These are phyloP conservation scores for Acanthis flammea DNA, from an alignment of 2,797 vertebrate genomes.

Conservation along the genomic window DNA sequence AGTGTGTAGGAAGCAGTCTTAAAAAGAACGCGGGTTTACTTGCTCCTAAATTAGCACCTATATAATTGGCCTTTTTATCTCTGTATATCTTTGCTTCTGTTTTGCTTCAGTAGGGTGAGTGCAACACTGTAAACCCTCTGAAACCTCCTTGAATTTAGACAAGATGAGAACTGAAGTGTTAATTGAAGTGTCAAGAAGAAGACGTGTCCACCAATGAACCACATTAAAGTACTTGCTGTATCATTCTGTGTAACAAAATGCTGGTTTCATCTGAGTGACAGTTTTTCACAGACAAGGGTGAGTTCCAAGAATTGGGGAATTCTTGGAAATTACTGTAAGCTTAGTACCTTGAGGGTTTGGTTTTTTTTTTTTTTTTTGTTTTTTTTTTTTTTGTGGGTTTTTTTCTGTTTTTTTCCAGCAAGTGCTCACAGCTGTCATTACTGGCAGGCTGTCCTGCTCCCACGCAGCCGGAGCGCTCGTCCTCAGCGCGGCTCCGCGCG, in stretches of 20 bases:
- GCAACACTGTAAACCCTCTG: background rate
- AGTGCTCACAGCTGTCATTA: fast-evolving
- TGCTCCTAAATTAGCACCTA: background rate
- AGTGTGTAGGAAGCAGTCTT: background rate
- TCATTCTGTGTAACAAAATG: background rate
- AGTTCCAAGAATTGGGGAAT: background rate
- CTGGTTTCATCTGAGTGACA: background rate
- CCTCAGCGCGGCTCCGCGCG: fast-evolving
- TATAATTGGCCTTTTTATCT: background rate
- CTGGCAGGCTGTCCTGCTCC: fast-evolving
- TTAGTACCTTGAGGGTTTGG: background rate
- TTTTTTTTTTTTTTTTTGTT: background rate
- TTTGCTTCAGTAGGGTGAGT: background rate
- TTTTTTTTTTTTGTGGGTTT: background rate
- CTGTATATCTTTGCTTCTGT: background rate
- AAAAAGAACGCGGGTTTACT: background rate
- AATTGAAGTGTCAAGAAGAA: background rate
- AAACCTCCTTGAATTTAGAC: background rate
- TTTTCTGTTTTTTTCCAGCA: no score
- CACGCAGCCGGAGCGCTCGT: background rate
- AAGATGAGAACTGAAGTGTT: background rate
- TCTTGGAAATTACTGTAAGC: background rate
- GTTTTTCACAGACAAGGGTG: background rate
- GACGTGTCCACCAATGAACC: fast-evolving
- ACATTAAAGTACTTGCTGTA: background rate